Percentiles rank a stretch among this genome's conserved stretches.
These are phyloP conservation scores for Circaetus cinerascens DNA, from an alignment of 2,113 vertebrate species.

Conservation along the genomic window DNA sequence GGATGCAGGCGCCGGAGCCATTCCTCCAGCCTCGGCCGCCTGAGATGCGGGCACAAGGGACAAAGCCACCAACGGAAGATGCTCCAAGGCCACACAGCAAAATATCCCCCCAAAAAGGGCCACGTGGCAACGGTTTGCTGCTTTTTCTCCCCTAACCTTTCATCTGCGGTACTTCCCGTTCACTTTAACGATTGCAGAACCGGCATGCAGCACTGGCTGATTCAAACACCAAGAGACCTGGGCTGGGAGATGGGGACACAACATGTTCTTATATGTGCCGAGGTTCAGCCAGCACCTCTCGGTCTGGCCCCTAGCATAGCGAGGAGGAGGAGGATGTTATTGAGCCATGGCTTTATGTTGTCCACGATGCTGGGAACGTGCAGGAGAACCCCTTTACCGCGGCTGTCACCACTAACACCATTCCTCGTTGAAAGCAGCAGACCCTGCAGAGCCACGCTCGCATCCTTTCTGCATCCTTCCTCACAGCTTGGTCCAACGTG, in stretches of 20 bases:
- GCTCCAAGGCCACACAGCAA: rapidly evolving
- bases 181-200: background rate
- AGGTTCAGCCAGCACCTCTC: background rate
- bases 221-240: background rate
- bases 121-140: rapidly evolving
- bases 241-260: background rate
- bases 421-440: background rate
- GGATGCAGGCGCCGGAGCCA: background rate
- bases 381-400: rapidly evolving
- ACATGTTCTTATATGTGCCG: rapidly evolving
- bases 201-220: rapidly evolving
- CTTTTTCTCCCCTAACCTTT: background rate
- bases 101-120: background rate
- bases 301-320: rapidly evolving
- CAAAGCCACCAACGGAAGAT: rapidly evolving
- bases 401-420: background rate
- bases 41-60: rapidly evolving
- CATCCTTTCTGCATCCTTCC: background rate
- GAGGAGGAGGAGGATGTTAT: background rate
- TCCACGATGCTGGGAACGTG: rapidly evolving
- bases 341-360: background rate
- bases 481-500: background rate
- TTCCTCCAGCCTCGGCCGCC: background rate
- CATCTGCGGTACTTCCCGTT: rapidly evolving
- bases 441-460: background rate